Evolutionary conservation across 2,797 vertebrate species (phyloP), one percentile per base, ranked within the genome.

Genomic region (Eulemur coronatus): DNA sequence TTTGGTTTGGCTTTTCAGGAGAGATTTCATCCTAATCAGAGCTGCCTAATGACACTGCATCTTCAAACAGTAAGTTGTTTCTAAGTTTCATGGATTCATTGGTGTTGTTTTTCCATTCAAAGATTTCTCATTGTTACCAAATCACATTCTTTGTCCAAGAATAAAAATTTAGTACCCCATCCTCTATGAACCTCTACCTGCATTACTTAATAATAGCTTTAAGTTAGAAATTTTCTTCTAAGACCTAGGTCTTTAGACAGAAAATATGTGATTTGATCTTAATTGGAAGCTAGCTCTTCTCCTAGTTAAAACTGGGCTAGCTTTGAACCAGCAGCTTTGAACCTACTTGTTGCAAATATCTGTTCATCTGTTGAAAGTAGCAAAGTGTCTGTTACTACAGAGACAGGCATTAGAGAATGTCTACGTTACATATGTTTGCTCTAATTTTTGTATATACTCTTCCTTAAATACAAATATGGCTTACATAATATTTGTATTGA

Each of bases 351-450:
- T 81, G 10, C 11, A 41, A 7, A 3, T n/a, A 48, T 63, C 63
- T 70, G n/a, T 96, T 92, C 43, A 48, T 63, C 63, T 75, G 33
- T 96, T 92, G 38, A 81, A 91, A 78, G 22, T 38, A 82, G 69
- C 50, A 55, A 73, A 41, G 17, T 35, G 30, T 55, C 33, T 43
- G 0, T 78, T 95, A 70, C 35, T 87, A 38, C 9, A 81, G 67
- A 91, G 48, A 87, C 1, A 59, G 14, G 20, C 6, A 61, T 91
- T 81, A 41, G 7, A 72, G 82, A n/a, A 43, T 43, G 18, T 87
- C 43, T 94, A 61, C 69, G 4, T 81, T 22, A 52, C 48, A 24
- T 46, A 50, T 55, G 55, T 70, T 15, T 65, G 48, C 20, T 84
- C 50, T 84, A 46, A 46, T 26, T 93, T 93, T 79, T 69, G 57